These are phyloP conservation scores for Eupithecia exiguata DNA, from an alignment of 2,888 invertebrate species.

Conservation along the genomic window DNA sequence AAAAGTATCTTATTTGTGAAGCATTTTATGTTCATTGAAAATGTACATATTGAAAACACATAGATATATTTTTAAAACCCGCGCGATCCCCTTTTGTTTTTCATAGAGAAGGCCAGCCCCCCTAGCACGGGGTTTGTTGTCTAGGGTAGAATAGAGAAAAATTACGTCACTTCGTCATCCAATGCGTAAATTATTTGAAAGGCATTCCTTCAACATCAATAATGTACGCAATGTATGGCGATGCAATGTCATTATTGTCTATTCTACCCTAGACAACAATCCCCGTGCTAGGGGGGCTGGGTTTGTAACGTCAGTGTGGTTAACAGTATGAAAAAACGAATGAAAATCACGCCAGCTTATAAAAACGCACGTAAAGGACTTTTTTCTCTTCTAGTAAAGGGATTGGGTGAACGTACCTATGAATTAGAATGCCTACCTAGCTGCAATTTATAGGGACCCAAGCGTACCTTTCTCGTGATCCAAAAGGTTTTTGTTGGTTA, in stretches of 20 bases:
- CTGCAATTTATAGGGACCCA: background rate
- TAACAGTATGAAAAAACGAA: too few species aligned
- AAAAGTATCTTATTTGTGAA: background rate
- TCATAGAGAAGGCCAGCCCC: background rate
- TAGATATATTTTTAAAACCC: background rate
- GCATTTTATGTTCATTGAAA: background rate
- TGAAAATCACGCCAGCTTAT: background rate
- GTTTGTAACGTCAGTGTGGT: too few species aligned
- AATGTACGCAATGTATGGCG: too few species aligned
- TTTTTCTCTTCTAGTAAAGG: background rate
- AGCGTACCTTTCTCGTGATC: background rate
- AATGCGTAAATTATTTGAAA: too few species aligned
- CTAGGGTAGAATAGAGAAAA: too few species aligned
- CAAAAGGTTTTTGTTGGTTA: background rate
- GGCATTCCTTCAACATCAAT: too few species aligned
- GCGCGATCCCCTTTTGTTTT: background rate
- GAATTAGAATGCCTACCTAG: background rate
- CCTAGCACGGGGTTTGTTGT: too few species aligned
- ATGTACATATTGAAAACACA: background rate
- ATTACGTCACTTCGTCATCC: too few species aligned
- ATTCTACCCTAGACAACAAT: too few species aligned
- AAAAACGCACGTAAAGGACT: background rate
- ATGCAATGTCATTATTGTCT: too few species aligned
- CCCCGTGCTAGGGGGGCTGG: too few species aligned
- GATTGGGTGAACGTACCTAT: background rate